These are phyloP conservation scores for Chiroxiphia lanceolata DNA, from an alignment of 2,797 vertebrate species.

Conservation along the genomic window DNA sequence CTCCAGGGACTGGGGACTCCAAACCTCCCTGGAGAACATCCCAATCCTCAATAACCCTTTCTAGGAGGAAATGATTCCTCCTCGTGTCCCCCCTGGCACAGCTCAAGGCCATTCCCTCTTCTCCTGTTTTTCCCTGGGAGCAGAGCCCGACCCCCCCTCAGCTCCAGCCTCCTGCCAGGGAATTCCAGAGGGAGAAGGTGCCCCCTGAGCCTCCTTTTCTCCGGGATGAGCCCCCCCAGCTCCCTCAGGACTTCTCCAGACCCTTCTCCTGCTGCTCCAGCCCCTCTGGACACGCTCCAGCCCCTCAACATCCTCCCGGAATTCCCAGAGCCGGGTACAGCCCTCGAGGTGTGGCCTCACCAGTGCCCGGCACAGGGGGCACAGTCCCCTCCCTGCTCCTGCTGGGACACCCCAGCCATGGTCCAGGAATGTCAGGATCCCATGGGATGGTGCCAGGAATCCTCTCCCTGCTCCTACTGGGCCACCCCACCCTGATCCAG, in stretches of 20 bases:
- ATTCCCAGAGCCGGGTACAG: no score
- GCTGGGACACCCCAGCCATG: no score
- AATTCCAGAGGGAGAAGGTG: neutral
- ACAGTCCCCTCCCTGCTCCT: no score
- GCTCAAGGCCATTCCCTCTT: neutral
- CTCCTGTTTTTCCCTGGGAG: neutral
- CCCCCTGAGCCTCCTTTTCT: neutral
- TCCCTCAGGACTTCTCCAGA: neutral
- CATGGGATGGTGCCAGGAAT: no score
- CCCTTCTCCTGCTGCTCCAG: no score
- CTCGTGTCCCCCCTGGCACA: neutral
- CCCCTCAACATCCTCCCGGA: neutral
- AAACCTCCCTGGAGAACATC: neutral
- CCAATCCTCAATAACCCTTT: rapidly evolving
- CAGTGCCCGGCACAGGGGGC: no score
- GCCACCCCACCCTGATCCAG: no score
- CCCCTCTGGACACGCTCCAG: rapidly evolving
- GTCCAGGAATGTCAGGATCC: no score
- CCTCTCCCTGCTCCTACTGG: no score
- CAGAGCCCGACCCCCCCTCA: rapidly evolving
- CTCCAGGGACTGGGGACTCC: neutral
- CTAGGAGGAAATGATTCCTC: neutral
- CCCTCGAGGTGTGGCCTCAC: no score
- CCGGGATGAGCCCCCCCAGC: neutral
- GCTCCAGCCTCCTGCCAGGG: neutral